phyloP scores from a whole-genome alignment of 2,113 vertebrate species.

The Tetrao urogallus region DNA sequence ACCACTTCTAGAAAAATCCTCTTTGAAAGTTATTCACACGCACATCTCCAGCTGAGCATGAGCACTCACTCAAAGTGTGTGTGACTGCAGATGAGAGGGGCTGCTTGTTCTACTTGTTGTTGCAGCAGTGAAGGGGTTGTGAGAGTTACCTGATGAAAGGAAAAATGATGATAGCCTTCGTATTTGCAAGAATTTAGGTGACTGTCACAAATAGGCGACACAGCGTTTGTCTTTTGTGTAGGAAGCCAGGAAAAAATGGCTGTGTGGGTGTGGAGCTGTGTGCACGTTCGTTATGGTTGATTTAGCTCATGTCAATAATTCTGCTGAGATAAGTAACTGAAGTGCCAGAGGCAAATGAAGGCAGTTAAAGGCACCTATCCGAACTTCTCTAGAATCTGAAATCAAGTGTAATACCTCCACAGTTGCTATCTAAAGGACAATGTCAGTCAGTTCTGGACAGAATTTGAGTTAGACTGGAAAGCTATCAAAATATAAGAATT shows the following conservation, averaged over 20 bases:
- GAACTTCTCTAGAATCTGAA: not conserved
- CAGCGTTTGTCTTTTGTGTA: not conserved
- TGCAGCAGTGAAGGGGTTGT: not conserved
- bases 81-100: not conserved
- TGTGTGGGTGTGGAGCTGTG: not conserved
- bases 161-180: not conserved
- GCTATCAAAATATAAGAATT: not conserved
- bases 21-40: not conserved
- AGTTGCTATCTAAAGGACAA: not conserved
- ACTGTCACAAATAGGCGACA: not conserved
- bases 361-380: not conserved
- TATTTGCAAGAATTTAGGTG: not conserved
- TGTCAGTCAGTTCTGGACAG: not conserved
- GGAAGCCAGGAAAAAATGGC: not conserved
- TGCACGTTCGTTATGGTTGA: not conserved
- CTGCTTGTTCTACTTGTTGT: not conserved
- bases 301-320: conserved; percentile 21
- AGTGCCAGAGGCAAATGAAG: not conserved
- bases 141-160: not conserved
- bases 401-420: not conserved
- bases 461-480: not conserved
- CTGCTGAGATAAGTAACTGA: conserved; percentile 4
- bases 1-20: not conserved
- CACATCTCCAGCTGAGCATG: not conserved
- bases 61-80: not conserved